Evolutionary conservation across 2,797 vertebrate species (phyloP).

Genomic region (Serranus cabrilla): DNA sequence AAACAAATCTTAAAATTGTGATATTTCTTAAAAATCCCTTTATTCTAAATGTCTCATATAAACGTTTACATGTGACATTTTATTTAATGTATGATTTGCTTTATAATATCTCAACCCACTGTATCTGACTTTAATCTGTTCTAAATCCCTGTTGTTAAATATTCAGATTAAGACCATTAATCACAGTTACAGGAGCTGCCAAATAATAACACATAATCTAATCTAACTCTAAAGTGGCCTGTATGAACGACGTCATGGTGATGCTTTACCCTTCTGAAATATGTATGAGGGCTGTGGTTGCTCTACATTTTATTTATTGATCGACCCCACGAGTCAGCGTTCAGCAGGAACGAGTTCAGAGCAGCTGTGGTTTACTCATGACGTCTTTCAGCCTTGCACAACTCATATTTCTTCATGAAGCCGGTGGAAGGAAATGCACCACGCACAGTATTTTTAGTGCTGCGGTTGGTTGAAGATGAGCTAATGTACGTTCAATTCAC

Average conservation of each 20-base stretch:
- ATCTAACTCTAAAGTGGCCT: constrained; percentile 8
- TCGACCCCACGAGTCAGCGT: not conserved
- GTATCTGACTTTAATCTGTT: constrained; percentile 19
- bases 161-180: constrained; percentile 53
- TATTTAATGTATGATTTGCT: constrained; percentile 11
- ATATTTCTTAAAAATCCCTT: too few species aligned
- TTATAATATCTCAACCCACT: not conserved
- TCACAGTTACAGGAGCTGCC: constrained; percentile 30
- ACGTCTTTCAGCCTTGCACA: not conserved
- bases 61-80: not conserved
- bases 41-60: too few species aligned
- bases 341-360: not conserved
- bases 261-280: not conserved
- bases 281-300: not conserved
- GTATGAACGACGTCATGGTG: not conserved
- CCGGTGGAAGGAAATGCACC: not conserved
- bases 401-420: constrained; percentile 2
- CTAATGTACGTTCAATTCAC: not conserved
- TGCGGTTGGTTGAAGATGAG: not conserved
- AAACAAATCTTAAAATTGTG: too few species aligned
- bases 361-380: constrained; percentile 6
- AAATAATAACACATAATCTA: not conserved
- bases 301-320: constrained; percentile 3
- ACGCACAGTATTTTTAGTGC: not conserved
- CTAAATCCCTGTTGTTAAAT: constrained; percentile 43